Conservation (phyloP, 2,888 invertebrate species). For the Scrobipalpa costella region DNA sequence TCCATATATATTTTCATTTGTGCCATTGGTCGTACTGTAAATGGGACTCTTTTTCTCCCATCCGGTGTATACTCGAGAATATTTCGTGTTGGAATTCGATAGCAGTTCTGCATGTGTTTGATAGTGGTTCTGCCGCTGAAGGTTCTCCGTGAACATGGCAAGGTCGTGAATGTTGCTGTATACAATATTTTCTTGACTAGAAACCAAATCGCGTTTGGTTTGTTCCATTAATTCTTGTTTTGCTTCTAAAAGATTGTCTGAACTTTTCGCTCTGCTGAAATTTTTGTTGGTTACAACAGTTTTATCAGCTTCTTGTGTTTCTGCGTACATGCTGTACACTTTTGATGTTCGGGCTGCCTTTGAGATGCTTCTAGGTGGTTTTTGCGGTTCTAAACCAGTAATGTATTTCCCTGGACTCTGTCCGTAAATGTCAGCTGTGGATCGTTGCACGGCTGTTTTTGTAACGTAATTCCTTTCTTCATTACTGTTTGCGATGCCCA, state of each 20-base stretch:
- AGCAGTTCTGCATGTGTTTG: slow-evolving; percentile 60
- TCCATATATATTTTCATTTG: slow-evolving; percentile 65
- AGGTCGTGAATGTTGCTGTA: slow-evolving; percentile 76
- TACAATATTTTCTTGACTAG: slow-evolving; percentile 78
- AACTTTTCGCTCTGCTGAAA: slow-evolving; percentile 75
- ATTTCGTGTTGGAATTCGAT: slow-evolving; percentile 68
- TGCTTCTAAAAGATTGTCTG: slow-evolving; percentile 72
- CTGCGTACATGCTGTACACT: slow-evolving; percentile 76
- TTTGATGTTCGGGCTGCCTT: slow-evolving; percentile 75
- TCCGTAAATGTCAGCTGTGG: slow-evolving; percentile 66
- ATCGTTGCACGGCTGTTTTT: slow-evolving; percentile 65
- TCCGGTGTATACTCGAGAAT: slow-evolving; percentile 83
- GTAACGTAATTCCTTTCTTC: slow-evolving; percentile 73
- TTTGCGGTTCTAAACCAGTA: slow-evolving; percentile 76
- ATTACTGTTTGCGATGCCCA: slow-evolving; percentile 69
- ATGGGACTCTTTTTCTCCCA: slow-evolving; percentile 81
- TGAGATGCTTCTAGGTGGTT: slow-evolving; percentile 74
- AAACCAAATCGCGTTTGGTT: slow-evolving; percentile 70
- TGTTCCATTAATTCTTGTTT: slow-evolving; percentile 67
- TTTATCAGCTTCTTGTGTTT: slow-evolving; percentile 65
- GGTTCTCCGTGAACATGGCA: slow-evolving; percentile 73
- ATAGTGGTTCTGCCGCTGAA: slow-evolving; percentile 71
- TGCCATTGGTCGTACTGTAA: slow-evolving; percentile 48
- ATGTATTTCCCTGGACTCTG: slow-evolving; percentile 76
- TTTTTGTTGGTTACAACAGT: slow-evolving; percentile 60